Conservation (phyloP, 2,797 vertebrate species). For the Mustela erminea region DNA sequence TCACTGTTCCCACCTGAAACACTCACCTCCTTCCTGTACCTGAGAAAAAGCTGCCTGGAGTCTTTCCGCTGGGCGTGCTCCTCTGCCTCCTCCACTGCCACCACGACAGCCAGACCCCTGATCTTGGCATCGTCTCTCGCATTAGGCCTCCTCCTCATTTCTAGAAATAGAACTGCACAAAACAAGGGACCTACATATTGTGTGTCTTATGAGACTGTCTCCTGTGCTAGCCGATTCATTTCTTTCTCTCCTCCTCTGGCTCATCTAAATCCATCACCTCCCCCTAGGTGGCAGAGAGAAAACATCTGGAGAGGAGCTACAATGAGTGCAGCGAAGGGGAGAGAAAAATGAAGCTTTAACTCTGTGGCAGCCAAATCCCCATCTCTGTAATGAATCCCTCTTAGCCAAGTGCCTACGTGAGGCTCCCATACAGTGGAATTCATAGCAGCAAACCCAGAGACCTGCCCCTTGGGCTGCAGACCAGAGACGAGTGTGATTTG, state of each 20-base stretch:
- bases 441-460: not conserved
- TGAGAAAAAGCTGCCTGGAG: no score
- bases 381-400: not conserved
- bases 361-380: not conserved
- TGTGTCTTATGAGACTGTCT: not conserved
- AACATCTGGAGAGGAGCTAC: slow-evolving; percentile 1
- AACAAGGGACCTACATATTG: not conserved
- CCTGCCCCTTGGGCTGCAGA: not conserved
- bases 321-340: accelerated
- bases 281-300: not conserved
- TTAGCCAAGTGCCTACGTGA: not conserved
- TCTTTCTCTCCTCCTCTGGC: not conserved
- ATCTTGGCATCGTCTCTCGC: not conserved
- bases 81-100: not conserved
- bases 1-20: not conserved
- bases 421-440: not conserved
- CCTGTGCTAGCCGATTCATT: not conserved
- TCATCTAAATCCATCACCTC: not conserved
- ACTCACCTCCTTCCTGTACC: no score
- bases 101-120: not conserved
- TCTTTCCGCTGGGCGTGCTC: not conserved
- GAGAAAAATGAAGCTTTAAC: not conserved
- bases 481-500: not conserved
- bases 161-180: not conserved
- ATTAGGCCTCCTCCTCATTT: not conserved